Conservation (phyloP, 2,888 invertebrate genomes). For the Acanthosoma haemorrhoidale region DNA sequence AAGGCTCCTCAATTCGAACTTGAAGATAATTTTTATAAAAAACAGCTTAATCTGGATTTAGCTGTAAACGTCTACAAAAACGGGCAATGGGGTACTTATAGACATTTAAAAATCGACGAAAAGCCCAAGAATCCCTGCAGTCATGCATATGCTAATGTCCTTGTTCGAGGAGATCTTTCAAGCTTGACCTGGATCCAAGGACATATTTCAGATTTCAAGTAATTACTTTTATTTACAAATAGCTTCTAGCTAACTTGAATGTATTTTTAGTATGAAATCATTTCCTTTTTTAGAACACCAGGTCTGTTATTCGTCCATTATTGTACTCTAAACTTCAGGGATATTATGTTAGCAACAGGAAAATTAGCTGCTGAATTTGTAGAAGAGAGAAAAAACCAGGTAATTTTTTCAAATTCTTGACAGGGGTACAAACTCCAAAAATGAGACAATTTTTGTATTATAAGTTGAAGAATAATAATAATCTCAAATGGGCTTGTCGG, state of each 20-base stretch:
- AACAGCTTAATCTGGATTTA: conserved; percentile 66
- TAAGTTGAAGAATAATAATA: too few species aligned
- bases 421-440: too few species aligned
- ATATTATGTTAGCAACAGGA: conserved; percentile 89
- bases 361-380: conserved; percentile 79
- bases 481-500: too few species aligned
- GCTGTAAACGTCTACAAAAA: conserved; percentile 70
- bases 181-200: conserved; percentile 81
- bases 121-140: conserved; percentile 47
- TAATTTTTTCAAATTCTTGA: too few species aligned
- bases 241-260: too few species aligned
- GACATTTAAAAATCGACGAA: conserved; percentile 65
- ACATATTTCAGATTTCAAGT: conserved; percentile 37
- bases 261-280: too few species aligned
- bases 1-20: conserved; percentile 62
- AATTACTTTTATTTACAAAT: too few species aligned
- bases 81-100: conserved; percentile 71
- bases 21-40: conserved; percentile 58
- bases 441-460: too few species aligned
- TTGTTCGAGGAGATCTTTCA: conserved; percentile 77
- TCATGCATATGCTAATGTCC: conserved; percentile 72
- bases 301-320: too few species aligned
- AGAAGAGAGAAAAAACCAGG: conserved; percentile 59
- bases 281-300: too few species aligned
- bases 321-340: conserved; percentile 84